A percentile compares a stretch with the other conserved stretches of the same genome.
Evolutionary conservation across 2,797 vertebrate genomes (phyloP).

Genomic region (Cichlasoma orientale): DNA sequence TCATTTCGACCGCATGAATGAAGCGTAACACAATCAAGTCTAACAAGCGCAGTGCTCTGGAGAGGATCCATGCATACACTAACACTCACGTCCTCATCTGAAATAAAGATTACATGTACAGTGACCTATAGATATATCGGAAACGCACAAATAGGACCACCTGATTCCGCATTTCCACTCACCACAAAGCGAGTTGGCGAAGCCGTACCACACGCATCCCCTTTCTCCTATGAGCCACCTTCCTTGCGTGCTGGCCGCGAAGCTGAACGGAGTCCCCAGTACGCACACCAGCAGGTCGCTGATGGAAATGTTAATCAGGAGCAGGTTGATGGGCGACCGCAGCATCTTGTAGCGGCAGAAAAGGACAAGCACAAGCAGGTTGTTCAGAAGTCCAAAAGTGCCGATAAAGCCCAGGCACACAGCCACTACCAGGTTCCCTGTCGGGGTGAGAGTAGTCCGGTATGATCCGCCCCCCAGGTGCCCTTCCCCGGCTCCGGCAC

Average conservation of each 20-base stretch:
- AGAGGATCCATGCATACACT: not conserved
- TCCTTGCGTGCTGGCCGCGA: conserved; percentile 85
- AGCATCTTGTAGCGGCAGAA: conserved; percentile 83
- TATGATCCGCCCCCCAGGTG: conserved; percentile 59
- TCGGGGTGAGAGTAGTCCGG: conserved; percentile 73
- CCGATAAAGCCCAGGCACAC: conserved; percentile 83
- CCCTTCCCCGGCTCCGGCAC: conserved; percentile 69
- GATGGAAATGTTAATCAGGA: conserved; percentile 85
- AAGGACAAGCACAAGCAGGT: conserved; percentile 82
- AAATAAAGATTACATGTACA: not conserved
- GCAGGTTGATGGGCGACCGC: conserved; percentile 86
- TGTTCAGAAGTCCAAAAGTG: conserved; percentile 80
- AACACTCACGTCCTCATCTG: not conserved
- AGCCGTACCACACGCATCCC: conserved; percentile 87
- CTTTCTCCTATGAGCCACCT: conserved; percentile 83
- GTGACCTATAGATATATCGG: not conserved
- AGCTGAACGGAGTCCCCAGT: conserved; percentile 87
- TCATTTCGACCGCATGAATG: not conserved
- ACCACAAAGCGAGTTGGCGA: conserved; percentile 86
- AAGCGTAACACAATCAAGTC: not conserved
- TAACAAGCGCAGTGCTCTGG: not conserved
- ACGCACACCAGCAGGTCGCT: conserved; percentile 87
- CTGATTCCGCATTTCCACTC: conserved; percentile 52
- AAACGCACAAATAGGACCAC: not conserved
- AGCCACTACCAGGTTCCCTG: conserved; percentile 81